Evolutionary conservation across 2,888 invertebrate genomes (phyloP).

Genomic region (Seira sanloemensis): DNA sequence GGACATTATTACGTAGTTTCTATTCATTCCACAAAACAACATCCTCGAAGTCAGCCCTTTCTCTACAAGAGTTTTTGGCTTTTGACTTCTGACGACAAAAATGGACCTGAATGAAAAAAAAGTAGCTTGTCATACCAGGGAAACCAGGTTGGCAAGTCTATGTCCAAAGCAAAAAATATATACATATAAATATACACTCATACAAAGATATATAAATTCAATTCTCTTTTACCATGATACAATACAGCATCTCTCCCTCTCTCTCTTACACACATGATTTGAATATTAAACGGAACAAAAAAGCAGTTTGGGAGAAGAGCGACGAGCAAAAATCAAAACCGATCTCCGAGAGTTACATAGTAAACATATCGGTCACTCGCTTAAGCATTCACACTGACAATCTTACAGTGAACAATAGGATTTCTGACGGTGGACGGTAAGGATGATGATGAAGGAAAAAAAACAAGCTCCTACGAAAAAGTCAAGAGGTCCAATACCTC

Average conservation of each 20-base stretch:
- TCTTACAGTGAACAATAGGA: no score
- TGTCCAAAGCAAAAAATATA: no score
- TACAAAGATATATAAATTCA: slow-evolving; percentile 37
- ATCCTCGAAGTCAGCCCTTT: not conserved
- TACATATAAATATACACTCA: slow-evolving; percentile 40
- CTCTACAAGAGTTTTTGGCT: slow-evolving; percentile 29
- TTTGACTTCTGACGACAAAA: slow-evolving; percentile 49
- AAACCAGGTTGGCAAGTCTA: slow-evolving; percentile 44
- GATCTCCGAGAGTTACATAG: no score
- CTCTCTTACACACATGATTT: slow-evolving; percentile 53
- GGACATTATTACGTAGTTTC: not conserved
- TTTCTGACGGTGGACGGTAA: no score
- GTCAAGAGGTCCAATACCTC: no score
- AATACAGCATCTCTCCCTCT: no score
- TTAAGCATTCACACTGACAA: no score
- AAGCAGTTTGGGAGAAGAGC: no score
- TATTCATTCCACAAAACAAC: not conserved
- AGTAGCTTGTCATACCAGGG: slow-evolving; percentile 46
- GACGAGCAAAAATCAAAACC: no score
- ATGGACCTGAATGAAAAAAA: slow-evolving; percentile 58
- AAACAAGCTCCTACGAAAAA: no score
- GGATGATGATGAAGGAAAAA: no score
- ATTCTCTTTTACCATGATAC: slow-evolving; percentile 11
- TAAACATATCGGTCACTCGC: no score
- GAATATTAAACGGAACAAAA: slow-evolving; percentile 55